Conservation (phyloP, 1,140 invertebrate genomes). For the Nasonia giraulti region DNA sequence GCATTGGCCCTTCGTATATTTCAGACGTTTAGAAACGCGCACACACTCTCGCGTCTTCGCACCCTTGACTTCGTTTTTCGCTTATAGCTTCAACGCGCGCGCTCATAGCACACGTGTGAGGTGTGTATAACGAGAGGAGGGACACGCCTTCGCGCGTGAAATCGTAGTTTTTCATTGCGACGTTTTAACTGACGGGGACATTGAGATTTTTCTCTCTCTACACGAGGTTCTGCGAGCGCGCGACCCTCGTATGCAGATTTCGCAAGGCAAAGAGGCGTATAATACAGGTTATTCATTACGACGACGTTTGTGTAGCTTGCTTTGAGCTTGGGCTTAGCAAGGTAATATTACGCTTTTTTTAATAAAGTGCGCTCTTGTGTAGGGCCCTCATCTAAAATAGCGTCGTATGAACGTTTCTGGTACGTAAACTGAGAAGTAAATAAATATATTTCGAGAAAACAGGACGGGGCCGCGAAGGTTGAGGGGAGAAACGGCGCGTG, state of each 20-base stretch:
- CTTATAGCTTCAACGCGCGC: not conserved
- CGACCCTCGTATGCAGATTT: too few species aligned
- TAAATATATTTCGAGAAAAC: not conserved
- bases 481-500: not conserved
- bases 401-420: too few species aligned
- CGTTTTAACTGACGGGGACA: not conserved
- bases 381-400: too few species aligned
- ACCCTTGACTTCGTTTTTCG: slow-evolving; percentile 61
- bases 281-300: too few species aligned
- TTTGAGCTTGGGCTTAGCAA: not conserved
- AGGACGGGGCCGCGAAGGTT: not conserved
- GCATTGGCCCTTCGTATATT: not conserved
- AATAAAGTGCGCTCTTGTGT: not conserved
- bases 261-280: too few species aligned
- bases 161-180: not conserved
- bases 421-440: too few species aligned
- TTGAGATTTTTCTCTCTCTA: not conserved
- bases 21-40: not conserved
- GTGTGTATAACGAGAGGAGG: not conserved
- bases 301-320: too few species aligned
- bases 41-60: slow-evolving; percentile 46
- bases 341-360: not conserved
- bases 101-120: not conserved
- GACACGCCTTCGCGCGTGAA: not conserved
- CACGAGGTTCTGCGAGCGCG: too few species aligned